These are phyloP conservation scores for Natrix natrix DNA, from an alignment of 2,797 vertebrate species.

Conservation along the genomic window DNA sequence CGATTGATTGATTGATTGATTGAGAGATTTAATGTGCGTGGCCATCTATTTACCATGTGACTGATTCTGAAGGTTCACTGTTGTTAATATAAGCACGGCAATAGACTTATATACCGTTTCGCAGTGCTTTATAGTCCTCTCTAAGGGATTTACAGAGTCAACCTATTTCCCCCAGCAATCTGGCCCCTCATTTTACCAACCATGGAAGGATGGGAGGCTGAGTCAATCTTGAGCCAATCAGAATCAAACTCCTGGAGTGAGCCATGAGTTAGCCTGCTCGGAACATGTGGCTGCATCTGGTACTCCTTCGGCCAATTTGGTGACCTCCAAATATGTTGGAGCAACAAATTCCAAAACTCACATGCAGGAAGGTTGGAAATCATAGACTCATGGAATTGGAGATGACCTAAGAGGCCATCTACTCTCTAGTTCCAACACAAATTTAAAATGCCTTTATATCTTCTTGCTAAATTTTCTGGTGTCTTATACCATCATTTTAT, in stretches of 20 bases:
- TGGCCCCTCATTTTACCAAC: background rate
- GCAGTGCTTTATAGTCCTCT: background rate
- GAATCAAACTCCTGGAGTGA: background rate
- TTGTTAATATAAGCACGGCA: background rate
- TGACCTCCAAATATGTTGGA: background rate
- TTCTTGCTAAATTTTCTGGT: background rate
- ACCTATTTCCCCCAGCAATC: background rate
- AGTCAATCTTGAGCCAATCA: background rate
- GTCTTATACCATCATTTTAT: background rate
- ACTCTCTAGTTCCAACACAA: background rate
- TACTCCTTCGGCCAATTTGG: background rate
- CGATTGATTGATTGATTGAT: background rate
- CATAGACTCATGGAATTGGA: background rate
- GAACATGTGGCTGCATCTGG: background rate
- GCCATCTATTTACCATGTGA: background rate
- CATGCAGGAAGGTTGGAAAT: background rate
- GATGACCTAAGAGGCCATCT: background rate
- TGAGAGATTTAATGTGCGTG: background rate
- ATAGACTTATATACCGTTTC: background rate
- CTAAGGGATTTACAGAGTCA: background rate
- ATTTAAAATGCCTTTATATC: background rate
- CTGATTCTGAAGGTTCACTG: too few relatives aligned
- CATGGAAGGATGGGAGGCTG: background rate
- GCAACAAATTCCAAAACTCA: background rate
- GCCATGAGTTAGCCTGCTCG: background rate